Base-by-base conservation (phyloP, 92 coral and sea anemone species). In the Paramuricea clavata region DNA sequence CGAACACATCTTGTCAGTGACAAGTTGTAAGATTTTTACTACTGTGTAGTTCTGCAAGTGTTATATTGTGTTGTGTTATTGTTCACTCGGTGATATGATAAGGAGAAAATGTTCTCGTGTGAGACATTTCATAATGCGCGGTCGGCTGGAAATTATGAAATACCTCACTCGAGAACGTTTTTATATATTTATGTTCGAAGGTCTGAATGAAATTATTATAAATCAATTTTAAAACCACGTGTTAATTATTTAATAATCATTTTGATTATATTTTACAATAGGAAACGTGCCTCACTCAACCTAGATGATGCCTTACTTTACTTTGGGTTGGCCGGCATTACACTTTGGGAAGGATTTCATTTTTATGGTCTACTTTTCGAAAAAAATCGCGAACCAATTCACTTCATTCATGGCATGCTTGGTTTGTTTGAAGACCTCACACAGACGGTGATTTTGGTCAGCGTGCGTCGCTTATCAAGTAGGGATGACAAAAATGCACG, bases 321-420 rank as follows among this genome's bases (percentile, higher is more conserved):
- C 82, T 32, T 76, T 12, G 82, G 82, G 0, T 50, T 76, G 13
- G 82, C 68, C 15, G 82, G 82, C 3, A 32, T 76, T n/a, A 22
- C 50, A 15, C 68, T 50, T 32, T 76, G 82, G 82, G 67, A 76
- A 76, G 82, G 82, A 49, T 76, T 76, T 76, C 82, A 76, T 76
- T 26, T 76, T 33, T 76, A 76, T 36, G 67, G 6, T n/a, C 49
- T 76, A 3, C 26, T 41, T 35, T 72, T 23, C 8, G 19, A 72
- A 35, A 6, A 54, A n/a, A 44, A 34, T 1, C 78, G 33, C 4
- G 9, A 72, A 12, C 7, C 50, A 0, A 39, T 72, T 42, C 4
- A 11, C 32, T 72, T 72, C n/a, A 42, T 44, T 10, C 50, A 72
- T 26, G 32, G 78, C 22, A 15, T 72, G 78, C 50, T 72, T 72